Base-by-base conservation (phyloP, 2,888 invertebrate genomes). In the Drosophila lacicola region DNA sequence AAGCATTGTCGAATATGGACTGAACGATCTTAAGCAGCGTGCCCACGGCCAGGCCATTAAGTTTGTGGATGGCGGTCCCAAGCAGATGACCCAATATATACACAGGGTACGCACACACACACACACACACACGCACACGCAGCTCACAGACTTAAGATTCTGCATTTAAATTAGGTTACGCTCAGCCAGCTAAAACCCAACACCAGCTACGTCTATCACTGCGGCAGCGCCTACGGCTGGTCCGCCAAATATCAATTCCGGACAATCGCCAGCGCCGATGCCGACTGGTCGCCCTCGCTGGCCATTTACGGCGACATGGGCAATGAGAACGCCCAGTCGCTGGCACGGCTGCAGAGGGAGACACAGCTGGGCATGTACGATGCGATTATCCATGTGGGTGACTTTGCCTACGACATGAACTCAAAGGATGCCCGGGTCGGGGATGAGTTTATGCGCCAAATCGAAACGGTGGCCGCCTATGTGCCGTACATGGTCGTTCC, bases 271-370 rank as follows among this genome's bases (percentile, higher is more conserved):
- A 95, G 95, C 2, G 92, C 93, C 3, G 94, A 94, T 2, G 93
- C 93, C 8, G 91, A 95, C 75, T 98, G 97, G 97, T 94, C 95
- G 21, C 97, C 98, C 0, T 94, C 94, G 21, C 93, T 98, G 39
- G 98, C 96, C 29, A 94, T 99, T 76, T 98, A 95, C 90, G 99
- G 99, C 0, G 99, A 99, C 91, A 95, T 99, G 96, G 99, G 99
- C 33, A 97, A 96, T 90, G 95, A 95, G 84, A 98, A 98, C 92
- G 97, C 98, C 0, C 93, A 95, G 92, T 97, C 98, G 0, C 93
- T 99, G 66, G 94, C 96, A 0, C 94, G 96, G 75, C 93, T 99
- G 9, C 98, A 98, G 93, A 94, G 96, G 87, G 98, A 98, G 90
- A 94, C 96, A 0, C 96, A 97, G 89, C 93, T 94, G 39, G 96